Percentiles rank a stretch among this genome's conserved stretches.
Conservation (phyloP, 2,888 invertebrate genomes). For the Melangyna quadrimaculata region DNA sequence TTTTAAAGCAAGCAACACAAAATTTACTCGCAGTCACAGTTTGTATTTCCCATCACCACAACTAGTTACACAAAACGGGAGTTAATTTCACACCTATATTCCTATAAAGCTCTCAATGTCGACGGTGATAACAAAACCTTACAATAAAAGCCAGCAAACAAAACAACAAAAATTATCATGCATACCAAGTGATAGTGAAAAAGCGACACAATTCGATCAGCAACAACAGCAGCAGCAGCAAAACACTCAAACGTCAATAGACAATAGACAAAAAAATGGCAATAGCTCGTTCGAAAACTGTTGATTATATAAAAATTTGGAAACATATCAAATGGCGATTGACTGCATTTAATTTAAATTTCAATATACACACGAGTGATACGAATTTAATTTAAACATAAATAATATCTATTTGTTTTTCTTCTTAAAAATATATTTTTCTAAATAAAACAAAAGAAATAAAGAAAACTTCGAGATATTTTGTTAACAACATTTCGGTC, state of each 20-base stretch:
- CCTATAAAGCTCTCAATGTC: conserved; percentile 50
- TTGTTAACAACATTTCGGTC: conserved; percentile 11
- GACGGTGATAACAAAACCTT: conserved; percentile 11
- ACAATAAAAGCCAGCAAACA: not conserved
- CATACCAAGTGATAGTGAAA: conserved; percentile 30
- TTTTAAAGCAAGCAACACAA: not conserved
- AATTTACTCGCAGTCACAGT: not conserved
- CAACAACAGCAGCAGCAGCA: not conserved
- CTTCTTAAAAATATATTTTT: conserved; percentile 30
- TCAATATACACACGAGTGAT: conserved; percentile 53
- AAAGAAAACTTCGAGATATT: not conserved
- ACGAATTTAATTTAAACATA: conserved; percentile 40
- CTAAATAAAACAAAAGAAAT: not conserved
- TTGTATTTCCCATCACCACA: not conserved
- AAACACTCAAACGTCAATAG: conserved; percentile 20
- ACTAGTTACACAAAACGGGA: not conserved
- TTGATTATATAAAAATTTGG: conserved; percentile 85
- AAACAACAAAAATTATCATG: conserved; percentile 6
- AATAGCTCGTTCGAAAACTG: conserved; percentile 76
- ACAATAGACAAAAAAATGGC: conserved; percentile 73
- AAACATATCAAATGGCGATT: conserved; percentile 90
- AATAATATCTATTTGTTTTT: conserved; percentile 14
- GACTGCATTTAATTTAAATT: conserved; percentile 40
- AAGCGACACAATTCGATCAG: conserved; percentile 13
- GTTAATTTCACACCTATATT: not conserved